Evolutionary conservation across 2,797 vertebrate genomes (phyloP), one percentile per base, ranked within the genome.

Genomic region (Moxostoma hubbsi): DNA sequence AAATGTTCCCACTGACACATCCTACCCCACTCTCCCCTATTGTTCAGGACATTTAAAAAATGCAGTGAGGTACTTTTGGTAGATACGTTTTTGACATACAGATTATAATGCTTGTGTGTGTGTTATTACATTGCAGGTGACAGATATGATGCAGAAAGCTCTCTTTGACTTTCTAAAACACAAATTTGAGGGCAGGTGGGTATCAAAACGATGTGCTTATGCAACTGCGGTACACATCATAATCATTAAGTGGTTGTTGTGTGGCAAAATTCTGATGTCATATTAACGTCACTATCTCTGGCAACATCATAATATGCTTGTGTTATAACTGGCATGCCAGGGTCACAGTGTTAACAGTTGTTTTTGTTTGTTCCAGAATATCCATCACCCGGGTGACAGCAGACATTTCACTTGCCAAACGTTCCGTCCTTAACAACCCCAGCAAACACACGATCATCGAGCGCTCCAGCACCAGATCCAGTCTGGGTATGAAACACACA

Each of bases 71-170:
- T 36, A 36, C 36, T 36, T 36, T 36, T 36, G 36, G 36, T 36
- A 36, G 36, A 36, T 36, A 4, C 36, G 36, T 36, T 36, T 9
- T 36, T 61, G n/a, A 10, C 36, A 51, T 49, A 36, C 16, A 65
- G 50, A 55, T 13, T 55, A 11, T 62, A 12, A 46, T 61, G 12
- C 43, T 51, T 78, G 53, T 62, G 18, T 57, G 36, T 36, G 16
- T 69, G 18, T 65, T 70, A 4, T 50, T 69, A 47, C 9, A 11
- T 62, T 67, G 9, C 84, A 98, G 97, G 97, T 99, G 55, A 99
- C 97, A 12, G 97, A 99, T 89, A 99, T 99, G 97, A 99, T 99
- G 97, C 97, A 99, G 91, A 99, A 98, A 88, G 97, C 97, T 1
- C 94, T 99, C 77, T 99, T 99, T 64, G 97, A 99, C 88, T 99